phyloP scores from a whole-genome alignment of 2,888 invertebrate species.

The Melanophora roralis region DNA sequence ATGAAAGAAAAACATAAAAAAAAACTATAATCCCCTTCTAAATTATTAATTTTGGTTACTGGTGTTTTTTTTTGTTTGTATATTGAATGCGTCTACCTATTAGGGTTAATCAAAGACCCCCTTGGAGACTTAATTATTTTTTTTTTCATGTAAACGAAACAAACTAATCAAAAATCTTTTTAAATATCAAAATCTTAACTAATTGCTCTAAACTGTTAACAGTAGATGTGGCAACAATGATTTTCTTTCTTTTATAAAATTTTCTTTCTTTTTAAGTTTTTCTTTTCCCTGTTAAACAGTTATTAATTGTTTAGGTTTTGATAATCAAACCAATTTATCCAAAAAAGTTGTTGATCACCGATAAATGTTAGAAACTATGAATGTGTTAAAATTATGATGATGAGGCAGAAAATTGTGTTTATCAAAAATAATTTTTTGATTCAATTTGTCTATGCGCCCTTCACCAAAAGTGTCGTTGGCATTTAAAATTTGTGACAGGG shows the following conservation, averaged over 20 bases:
- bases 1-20: no score
- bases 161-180: not conserved
- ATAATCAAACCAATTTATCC: not conserved
- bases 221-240: not conserved
- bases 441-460: no score
- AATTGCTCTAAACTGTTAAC: slow-evolving; percentile 41
- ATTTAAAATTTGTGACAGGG: no score
- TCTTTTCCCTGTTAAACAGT: slow-evolving; percentile 10
- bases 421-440: slow-evolving; percentile 19
- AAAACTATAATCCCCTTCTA: slow-evolving; percentile 21
- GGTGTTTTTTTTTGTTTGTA: not conserved
- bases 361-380: not conserved
- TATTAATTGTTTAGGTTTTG: slow-evolving; percentile 33
- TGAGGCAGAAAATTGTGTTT: slow-evolving; percentile 37
- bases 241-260: not conserved
- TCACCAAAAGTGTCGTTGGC: no score
- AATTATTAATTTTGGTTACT: slow-evolving; percentile 22
- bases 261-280: not conserved
- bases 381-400: slow-evolving; percentile 56
- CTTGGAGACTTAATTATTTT: slow-evolving; percentile 8
- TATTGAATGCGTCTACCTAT: slow-evolving; percentile 35
- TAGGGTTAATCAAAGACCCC: slow-evolving; percentile 56
- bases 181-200: not conserved
- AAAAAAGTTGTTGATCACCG: not conserved
- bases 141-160: not conserved